These are phyloP conservation scores for Drosophila demipolita DNA, from an alignment of 2,888 invertebrate species.

Conservation along the genomic window DNA sequence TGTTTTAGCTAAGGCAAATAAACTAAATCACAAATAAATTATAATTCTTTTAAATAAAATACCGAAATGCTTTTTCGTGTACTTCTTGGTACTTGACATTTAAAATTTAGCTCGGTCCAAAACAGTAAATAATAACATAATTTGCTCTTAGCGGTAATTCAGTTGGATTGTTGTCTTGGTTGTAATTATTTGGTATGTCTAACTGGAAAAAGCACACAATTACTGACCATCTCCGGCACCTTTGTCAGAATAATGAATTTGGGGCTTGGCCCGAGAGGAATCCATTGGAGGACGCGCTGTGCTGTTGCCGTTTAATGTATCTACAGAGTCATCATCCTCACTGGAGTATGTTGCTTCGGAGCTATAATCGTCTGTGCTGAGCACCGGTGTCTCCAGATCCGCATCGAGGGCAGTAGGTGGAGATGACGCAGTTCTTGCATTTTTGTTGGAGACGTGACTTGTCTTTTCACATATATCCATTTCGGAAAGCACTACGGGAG, in stretches of 20 bases:
- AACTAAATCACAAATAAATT: slow-evolving; percentile 27
- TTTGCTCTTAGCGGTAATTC: slow-evolving; percentile 8
- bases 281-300: slow-evolving; percentile 51
- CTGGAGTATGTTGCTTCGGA: slow-evolving; percentile 78
- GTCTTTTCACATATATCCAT: slow-evolving; percentile 25
- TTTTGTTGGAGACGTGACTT: slow-evolving; percentile 1
- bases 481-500: slow-evolving; percentile 11
- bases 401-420: slow-evolving; percentile 3
- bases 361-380: slow-evolving; percentile 70
- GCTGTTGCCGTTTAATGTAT: slow-evolving; percentile 36
- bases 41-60: slow-evolving; percentile 26
- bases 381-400: slow-evolving; percentile 43
- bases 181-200: neutral
- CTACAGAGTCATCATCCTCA: slow-evolving; percentile 50
- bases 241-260: slow-evolving; percentile 27
- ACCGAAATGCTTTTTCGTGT: slow-evolving; percentile 17
- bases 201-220: neutral
- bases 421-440: neutral
- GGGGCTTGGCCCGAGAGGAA: slow-evolving; percentile 2
- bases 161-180: slow-evolving; percentile 18
- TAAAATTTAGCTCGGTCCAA: slow-evolving; percentile 58
- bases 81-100: slow-evolving; percentile 18
- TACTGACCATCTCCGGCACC: slow-evolving; percentile 71
- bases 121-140: slow-evolving; percentile 29
- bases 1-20: slow-evolving; percentile 6